Conservation (phyloP, 2,888 invertebrate species). For the Globia sparganii region DNA sequence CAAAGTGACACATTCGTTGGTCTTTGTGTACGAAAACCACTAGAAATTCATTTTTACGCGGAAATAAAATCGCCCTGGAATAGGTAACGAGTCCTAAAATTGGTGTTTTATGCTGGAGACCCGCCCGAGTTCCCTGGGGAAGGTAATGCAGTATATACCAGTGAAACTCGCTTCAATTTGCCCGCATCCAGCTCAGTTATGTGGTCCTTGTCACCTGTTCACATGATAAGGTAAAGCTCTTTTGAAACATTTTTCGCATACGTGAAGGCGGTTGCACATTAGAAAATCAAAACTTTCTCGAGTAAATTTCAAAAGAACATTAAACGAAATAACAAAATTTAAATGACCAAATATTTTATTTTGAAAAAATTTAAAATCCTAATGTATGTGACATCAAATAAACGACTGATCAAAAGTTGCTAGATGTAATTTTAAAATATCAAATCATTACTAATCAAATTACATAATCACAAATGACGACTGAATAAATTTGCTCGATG, state of each 20-base stretch:
- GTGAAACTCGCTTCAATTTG: conserved; percentile 2
- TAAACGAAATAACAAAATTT: too few relatives aligned
- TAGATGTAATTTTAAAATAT: too few relatives aligned
- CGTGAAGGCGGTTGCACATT: too few relatives aligned
- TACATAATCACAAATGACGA: too few relatives aligned
- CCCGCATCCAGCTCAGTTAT: background rate
- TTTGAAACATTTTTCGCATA: conserved; percentile 23
- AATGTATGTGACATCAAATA: too few relatives aligned
- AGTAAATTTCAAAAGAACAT: too few relatives aligned
- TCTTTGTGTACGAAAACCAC: background rate
- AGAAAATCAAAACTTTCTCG: too few relatives aligned
- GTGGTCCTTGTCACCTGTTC: conserved; percentile 22
- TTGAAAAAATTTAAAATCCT: too few relatives aligned
- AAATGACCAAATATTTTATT: too few relatives aligned
- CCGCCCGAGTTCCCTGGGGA: background rate
- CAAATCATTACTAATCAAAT: too few relatives aligned
- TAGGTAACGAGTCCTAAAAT: conserved; percentile 23
- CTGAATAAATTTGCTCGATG: too few relatives aligned
- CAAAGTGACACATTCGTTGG: background rate
- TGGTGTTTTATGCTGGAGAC: conserved; percentile 29
- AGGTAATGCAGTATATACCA: background rate
- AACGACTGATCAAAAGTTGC: too few relatives aligned
- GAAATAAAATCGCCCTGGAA: conserved; percentile 16
- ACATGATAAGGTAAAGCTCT: conserved; percentile 40
- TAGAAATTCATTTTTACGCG: conserved; percentile 13